Conservation (phyloP, 1,140 invertebrate genomes). For the Drosophila subobscura region DNA sequence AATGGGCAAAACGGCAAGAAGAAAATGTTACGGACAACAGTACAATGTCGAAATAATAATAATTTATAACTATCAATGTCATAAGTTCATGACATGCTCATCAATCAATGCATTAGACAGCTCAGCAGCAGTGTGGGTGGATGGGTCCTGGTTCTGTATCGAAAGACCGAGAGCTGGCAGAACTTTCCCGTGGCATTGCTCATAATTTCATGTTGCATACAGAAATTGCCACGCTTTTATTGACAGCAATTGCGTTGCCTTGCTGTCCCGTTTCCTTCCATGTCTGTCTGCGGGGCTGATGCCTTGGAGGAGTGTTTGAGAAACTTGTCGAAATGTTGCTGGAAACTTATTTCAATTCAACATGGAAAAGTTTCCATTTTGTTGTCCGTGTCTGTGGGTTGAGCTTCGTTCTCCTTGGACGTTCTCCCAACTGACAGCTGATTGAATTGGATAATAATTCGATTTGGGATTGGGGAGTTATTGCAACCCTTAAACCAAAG, state of each 20-base stretch:
- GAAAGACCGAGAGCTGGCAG: constrained; percentile 29
- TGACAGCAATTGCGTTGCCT: constrained; percentile 67
- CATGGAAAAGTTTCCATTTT: constrained; percentile 49
- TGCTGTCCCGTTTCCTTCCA: background rate
- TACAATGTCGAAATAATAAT: constrained; percentile 77
- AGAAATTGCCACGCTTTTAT: constrained; percentile 59
- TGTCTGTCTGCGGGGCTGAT: constrained; percentile 19
- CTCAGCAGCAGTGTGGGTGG: constrained; percentile 35
- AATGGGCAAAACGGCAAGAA: background rate
- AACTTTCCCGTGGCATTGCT: constrained; percentile 37
- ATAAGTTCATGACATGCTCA: constrained; percentile 81
- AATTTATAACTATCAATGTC: constrained; percentile 82
- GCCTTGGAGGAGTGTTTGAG: constrained; percentile 38
- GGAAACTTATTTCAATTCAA: constrained; percentile 58
- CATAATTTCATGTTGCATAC: constrained; percentile 72
- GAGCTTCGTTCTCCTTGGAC: background rate
- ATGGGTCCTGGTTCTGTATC: constrained; percentile 10
- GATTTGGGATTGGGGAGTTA: background rate
- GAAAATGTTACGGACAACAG: constrained; percentile 51
- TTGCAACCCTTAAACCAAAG: no score
- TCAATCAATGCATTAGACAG: constrained; percentile 80
- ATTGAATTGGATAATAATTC: constrained; percentile 45
- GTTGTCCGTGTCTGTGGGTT: background rate
- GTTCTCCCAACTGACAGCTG: constrained; percentile 33
- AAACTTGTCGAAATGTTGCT: constrained; percentile 59